These are phyloP conservation scores for Ellobius talpinus DNA, from an alignment of 2,113 vertebrate genomes.

Conservation along the genomic window DNA sequence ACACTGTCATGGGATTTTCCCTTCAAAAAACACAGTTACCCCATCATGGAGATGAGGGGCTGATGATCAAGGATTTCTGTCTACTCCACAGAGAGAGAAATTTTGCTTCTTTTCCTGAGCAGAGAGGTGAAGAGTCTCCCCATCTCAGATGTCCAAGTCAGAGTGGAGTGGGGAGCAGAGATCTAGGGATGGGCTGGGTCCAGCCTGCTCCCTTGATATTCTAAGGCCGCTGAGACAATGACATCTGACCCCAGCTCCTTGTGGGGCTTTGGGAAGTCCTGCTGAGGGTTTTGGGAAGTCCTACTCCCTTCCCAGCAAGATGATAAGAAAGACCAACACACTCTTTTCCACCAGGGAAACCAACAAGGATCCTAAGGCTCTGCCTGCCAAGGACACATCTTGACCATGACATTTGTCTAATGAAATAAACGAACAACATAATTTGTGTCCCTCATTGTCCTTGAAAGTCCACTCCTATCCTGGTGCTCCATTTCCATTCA, in stretches of 20 bases:
- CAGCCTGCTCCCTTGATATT: neutral
- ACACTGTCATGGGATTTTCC: accelerated
- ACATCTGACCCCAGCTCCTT: neutral
- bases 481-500: accelerated
- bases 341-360: neutral
- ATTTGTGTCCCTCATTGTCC: neutral
- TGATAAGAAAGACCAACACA: accelerated
- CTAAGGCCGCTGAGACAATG: neutral
- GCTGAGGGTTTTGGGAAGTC: no score
- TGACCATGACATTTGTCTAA: neutral
- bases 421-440: no score
- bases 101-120: no score
- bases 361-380: neutral
- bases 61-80: accelerated
- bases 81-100: neutral
- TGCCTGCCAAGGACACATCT: neutral
- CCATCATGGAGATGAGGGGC: no score
- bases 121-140: neutral
- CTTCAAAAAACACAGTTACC: neutral
- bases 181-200: accelerated
- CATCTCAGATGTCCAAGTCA: neutral
- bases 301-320: no score
- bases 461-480: accelerated
- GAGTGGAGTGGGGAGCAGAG: neutral
- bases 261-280: accelerated